Base-by-base conservation (phyloP, 2,113 vertebrate species). In the Podilymbus podiceps region DNA sequence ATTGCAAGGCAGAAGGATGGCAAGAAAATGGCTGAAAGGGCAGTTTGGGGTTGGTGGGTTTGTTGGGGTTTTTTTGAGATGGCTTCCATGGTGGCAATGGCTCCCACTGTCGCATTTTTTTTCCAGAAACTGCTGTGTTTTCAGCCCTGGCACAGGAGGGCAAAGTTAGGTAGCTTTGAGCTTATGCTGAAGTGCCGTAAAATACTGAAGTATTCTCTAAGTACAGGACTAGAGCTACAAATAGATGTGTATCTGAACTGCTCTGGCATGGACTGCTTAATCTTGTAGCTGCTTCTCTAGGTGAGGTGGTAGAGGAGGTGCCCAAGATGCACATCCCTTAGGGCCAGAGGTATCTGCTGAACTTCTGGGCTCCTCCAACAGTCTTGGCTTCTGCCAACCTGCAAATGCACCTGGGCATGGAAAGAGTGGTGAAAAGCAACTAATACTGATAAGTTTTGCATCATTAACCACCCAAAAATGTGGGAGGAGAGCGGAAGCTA, bases 261-360 rank as follows among this genome's bases (percentile, higher is more conserved):
- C 44, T 75, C 27, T 56, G 66, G 31, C 9, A 16, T 23, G 38
- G n/a, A 22, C 64, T 59, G n/a, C 52, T 77, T 71, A 22, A 38
- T 46, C 35, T n/a, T 0, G 0, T 11, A 11, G n/a, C 12, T 46
- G 47, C 24, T 18, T 91, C 52, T n/a, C 18, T 42, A 38, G 38
- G 11, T 18, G 42, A 81, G 31, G 17, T 66, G 75, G 7, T 56
- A 44, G 58, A 89, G 28, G 16, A 53, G 35, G 24, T 92, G 33
- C 27, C 31, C 1, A 11, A 66, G 64, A 9, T 63, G 25, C 11
- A 42, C 15, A 22, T 69, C 33, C 14, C 56, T 78, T 30, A 33
- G 27, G 60, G 28, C 12, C 46, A 42, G 38, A 67, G 35, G 71
- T 64, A 44, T 4, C 79, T 89, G 24, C 24, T 71, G 58, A 13